phyloP scores from a whole-genome alignment of 1,140 invertebrate genomes.

The Papilio aristodemus region DNA sequence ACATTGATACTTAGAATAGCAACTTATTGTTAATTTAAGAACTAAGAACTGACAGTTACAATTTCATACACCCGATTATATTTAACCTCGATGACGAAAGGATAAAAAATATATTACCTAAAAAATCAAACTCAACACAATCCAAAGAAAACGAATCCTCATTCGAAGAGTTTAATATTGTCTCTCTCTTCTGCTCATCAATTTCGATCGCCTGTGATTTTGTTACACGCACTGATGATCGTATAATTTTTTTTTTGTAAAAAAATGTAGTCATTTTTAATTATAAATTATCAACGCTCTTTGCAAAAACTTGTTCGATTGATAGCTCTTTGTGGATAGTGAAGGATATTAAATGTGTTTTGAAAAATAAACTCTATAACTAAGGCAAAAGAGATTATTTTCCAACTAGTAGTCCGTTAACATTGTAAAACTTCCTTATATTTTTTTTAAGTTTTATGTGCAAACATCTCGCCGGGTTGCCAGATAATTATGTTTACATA shows the following conservation, averaged over 20 bases:
- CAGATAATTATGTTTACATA: conserved; percentile 18
- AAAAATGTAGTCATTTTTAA: conserved; percentile 8
- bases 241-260: neutral
- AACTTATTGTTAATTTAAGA: too few species aligned
- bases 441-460: neutral
- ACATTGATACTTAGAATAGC: too few species aligned
- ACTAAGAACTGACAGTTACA: too few species aligned
- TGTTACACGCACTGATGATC: neutral
- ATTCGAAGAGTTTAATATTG: neutral
- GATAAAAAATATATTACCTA: too few species aligned
- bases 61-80: too few species aligned
- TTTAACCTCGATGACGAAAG: too few species aligned
- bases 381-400: neutral
- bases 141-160: too few species aligned
- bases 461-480: conserved; percentile 4
- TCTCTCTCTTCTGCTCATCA: neutral
- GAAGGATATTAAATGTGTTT: neutral
- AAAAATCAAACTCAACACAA: too few species aligned
- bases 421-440: conserved; percentile 6
- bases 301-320: conserved; percentile 12
- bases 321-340: neutral
- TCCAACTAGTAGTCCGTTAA: neutral
- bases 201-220: neutral
- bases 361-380: neutral
- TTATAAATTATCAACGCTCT: neutral